phyloP scores from a whole-genome alignment of 2,113 vertebrate species.

The Eidolon helvum region DNA sequence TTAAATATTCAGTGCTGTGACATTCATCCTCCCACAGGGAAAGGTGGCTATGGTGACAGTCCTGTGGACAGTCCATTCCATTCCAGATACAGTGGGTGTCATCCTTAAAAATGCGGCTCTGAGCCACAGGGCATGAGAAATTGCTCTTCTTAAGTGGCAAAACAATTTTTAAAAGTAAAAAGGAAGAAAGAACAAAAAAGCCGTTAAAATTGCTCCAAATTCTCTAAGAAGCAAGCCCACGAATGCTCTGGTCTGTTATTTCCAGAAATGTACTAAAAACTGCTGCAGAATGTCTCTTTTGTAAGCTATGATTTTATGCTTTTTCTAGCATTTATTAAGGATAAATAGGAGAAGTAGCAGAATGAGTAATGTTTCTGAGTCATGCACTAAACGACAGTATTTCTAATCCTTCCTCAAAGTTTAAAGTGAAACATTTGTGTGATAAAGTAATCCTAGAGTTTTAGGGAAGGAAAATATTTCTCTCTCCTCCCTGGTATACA shows the following conservation, averaged over 20 bases:
- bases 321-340: not conserved
- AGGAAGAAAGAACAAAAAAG: no score
- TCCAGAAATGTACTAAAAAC: not conserved
- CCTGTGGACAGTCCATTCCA: not conserved
- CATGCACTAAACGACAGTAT: not conserved
- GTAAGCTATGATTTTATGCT: not conserved
- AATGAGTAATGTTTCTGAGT: not conserved
- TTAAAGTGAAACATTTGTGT: not conserved
- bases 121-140: constrained; percentile 26
- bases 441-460: not conserved
- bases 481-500: not conserved
- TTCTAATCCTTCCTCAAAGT: not conserved
- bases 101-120: constrained; percentile 31
- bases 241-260: not conserved
- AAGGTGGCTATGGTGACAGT: not conserved
- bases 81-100: not conserved
- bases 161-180: not conserved
- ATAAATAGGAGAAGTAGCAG: not conserved
- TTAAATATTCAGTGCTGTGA: constrained; percentile 7
- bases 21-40: not conserved
- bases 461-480: not conserved
- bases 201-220: not conserved
- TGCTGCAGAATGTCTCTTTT: not conserved
- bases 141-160: not conserved
- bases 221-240: not conserved